phyloP scores from a whole-genome alignment of 1,140 invertebrate genomes.

The Meloidogyne exigua region DNA sequence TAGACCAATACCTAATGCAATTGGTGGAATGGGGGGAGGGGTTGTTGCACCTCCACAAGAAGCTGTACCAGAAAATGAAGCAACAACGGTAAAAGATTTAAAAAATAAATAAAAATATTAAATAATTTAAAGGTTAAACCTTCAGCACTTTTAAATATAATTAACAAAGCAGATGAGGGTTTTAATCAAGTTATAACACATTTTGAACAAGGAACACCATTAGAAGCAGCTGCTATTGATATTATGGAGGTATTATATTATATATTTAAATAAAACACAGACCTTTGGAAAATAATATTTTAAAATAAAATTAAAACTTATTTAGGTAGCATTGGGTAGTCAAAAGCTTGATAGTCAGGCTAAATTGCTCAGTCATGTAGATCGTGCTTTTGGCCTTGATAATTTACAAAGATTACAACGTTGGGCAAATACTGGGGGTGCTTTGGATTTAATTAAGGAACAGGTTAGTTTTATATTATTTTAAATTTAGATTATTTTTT shows the following conservation, averaged over 20 bases:
- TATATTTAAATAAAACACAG: not conserved
- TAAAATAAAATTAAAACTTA: too few relatives aligned
- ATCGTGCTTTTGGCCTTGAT: constrained; percentile 60
- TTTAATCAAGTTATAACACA: constrained; percentile 63
- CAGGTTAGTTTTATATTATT: constrained; percentile 45
- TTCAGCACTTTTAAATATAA: constrained; percentile 56
- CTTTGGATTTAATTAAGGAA: constrained; percentile 61
- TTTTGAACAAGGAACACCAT: constrained; percentile 59
- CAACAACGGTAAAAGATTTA: not conserved
- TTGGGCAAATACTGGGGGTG: constrained; percentile 63
- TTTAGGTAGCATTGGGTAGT: constrained; percentile 53
- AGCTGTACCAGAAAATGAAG: constrained; percentile 12
- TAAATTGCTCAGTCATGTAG: constrained; percentile 61
- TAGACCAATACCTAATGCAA: constrained; percentile 22
- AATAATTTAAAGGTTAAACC: constrained; percentile 49
- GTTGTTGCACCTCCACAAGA: constrained; percentile 13
- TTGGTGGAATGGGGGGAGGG: constrained; percentile 9
- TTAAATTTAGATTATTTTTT: constrained; percentile 42
- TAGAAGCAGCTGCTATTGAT: constrained; percentile 59
- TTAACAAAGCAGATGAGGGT: constrained; percentile 60
- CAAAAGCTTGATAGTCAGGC: constrained; percentile 62
- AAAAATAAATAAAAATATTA: not conserved
- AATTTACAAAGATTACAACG: constrained; percentile 60
- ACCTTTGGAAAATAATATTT: too few relatives aligned
- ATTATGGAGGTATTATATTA: constrained; percentile 50